A percentile compares a stretch with the other conserved stretches of the same genome.
These are phyloP conservation scores for Montipora foliosa DNA, from an alignment of 64 coral and sea anemone genomes.

Conservation along the genomic window DNA sequence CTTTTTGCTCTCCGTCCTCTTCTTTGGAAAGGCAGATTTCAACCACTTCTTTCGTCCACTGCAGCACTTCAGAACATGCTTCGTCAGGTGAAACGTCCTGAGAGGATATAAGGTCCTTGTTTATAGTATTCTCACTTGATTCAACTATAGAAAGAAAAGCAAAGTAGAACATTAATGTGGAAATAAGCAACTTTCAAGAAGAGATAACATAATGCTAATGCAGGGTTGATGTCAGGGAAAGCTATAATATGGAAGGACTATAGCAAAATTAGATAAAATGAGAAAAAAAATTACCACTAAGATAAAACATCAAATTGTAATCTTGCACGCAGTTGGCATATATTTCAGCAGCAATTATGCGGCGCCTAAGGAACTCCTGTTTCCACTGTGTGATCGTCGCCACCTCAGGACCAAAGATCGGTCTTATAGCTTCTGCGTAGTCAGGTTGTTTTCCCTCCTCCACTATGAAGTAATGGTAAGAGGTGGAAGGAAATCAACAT, in stretches of 20 bases:
- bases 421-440: neutral
- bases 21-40: neutral
- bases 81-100: neutral
- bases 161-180: neutral
- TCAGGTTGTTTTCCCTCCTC: neutral
- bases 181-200: neutral
- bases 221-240: neutral
- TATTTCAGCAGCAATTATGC: constrained; percentile 10
- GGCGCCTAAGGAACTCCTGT: neutral
- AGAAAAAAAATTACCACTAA: neutral
- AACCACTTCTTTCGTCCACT: neutral
- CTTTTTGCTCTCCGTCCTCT: neutral
- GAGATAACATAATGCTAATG: neutral
- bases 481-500: too few relatives aligned
- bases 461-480: neutral
- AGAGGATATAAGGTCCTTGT: neutral
- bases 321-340: neutral
- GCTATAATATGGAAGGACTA: neutral
- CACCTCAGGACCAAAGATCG: neutral
- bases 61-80: neutral
- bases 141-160: neutral
- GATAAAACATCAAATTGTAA: constrained; percentile 14
- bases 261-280: neutral
- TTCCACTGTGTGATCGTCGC: neutral
- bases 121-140: neutral